Base-by-base conservation (phyloP, 2,113 vertebrate species). In the Tichodroma muraria region DNA sequence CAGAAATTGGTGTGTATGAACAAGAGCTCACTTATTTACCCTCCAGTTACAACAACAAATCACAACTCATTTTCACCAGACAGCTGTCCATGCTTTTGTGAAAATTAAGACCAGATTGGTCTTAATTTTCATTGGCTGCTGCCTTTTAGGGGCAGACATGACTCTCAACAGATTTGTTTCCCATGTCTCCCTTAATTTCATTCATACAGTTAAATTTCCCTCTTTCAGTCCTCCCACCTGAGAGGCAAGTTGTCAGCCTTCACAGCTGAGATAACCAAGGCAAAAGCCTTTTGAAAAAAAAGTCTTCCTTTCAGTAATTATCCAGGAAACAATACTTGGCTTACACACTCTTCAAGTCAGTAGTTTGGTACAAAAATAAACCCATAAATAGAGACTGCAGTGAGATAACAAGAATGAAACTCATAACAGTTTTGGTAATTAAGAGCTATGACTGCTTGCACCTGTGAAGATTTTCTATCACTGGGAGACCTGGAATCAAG, bases 81-180 rank as follows among this genome's bases (percentile, higher is more conserved):
- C 2, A 6, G 30, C 25, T 72, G 31, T 65, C 53, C 9, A 1
- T 38, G 66, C 18, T 59, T 79, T 45, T 81, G 53, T 1, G 5
- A 80, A 87, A 64, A 77, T 69, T 81, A 56, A 44, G 69, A 81
- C 15, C 17, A 60, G 27, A 28, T 57, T n/a, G n/a, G n/a, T n/a
- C n/a, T n/a, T n/a, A n/a, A n/a, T n/a, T n/a, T n/a, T n/a, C 15
- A n/a, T 56, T 0, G 0, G 8, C 49, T 85, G 56, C 60, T 87
- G 73, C 23, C 12, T 79, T 90, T 75, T 71, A 64, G 79, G 33
- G 52, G 19, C 40, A 76, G 57, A 66, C 19, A 16, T 25, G 60
- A 78, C 10, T 86, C 54, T 42, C 53, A 86, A 37, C 8, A 71
- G 49, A 68, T 68, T 89, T 86, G 20, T 84, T 95, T 84, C 38